Evolutionary conservation across 1,140 invertebrate genomes (phyloP).

Genomic region (Solen grandis): DNA sequence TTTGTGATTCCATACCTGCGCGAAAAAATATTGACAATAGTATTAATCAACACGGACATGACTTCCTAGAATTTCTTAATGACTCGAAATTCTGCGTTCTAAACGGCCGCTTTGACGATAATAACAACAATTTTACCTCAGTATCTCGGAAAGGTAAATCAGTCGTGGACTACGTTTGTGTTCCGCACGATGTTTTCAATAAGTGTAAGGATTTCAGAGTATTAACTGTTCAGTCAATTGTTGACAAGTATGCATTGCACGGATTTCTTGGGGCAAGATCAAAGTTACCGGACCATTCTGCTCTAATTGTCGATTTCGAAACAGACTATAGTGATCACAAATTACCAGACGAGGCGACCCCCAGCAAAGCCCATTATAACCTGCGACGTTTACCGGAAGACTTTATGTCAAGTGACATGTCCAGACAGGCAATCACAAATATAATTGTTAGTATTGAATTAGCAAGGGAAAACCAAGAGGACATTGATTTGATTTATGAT

Average conservation of each 20-base stretch:
- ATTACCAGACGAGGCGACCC: background rate
- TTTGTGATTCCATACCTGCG: background rate
- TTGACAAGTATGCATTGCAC: slow-evolving; percentile 11
- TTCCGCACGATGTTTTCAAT: slow-evolving; percentile 32
- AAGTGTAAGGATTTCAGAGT: slow-evolving; percentile 6
- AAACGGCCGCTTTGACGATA: slow-evolving; percentile 8
- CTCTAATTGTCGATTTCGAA: background rate
- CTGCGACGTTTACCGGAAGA: background rate
- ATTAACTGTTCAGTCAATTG: slow-evolving; percentile 9
- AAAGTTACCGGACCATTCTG: slow-evolving; percentile 38
- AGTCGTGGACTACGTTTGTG: slow-evolving; percentile 51
- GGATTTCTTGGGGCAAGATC: slow-evolving; percentile 38
- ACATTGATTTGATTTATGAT: slow-evolving; percentile 46
- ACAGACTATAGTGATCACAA: background rate
- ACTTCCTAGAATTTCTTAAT: slow-evolving; percentile 33
- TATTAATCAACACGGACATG: slow-evolving; percentile 59
- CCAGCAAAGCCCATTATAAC: background rate
- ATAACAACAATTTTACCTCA: slow-evolving; percentile 19
- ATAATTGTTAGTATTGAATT: too few relatives aligned
- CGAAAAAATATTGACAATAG: slow-evolving; percentile 11
- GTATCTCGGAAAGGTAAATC: slow-evolving; percentile 28
- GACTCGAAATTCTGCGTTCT: slow-evolving; percentile 46
- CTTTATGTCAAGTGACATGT: slow-evolving; percentile 13
- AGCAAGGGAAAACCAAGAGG: slow-evolving; percentile 19
- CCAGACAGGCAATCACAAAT: slow-evolving; percentile 8